These are phyloP conservation scores for Tympanuchus pallidicinctus DNA, from an alignment of 2,113 vertebrate species.

Conservation along the genomic window DNA sequence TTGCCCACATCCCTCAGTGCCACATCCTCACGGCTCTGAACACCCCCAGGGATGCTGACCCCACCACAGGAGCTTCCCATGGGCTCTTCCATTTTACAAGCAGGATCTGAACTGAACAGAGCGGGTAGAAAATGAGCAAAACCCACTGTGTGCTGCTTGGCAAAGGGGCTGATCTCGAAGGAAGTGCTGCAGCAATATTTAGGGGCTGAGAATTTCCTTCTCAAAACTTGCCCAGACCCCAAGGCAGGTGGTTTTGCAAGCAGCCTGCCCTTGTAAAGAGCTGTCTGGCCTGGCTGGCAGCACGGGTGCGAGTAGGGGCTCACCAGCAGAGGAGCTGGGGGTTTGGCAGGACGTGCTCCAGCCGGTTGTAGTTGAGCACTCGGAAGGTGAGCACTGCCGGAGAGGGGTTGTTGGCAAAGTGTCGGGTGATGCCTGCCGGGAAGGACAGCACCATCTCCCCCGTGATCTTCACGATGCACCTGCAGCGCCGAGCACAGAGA, in stretches of 20 bases:
- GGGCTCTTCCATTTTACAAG: background rate
- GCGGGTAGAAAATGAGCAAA: background rate
- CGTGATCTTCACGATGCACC: slow-evolving; percentile 96
- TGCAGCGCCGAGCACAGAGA: slow-evolving; percentile 35
- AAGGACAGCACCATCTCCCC: slow-evolving; percentile 98
- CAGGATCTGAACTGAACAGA: background rate
- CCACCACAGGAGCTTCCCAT: too few species aligned
- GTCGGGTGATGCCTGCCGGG: slow-evolving; percentile 95
- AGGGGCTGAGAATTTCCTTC: background rate
- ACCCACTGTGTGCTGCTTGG: background rate
- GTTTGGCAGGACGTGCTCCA: slow-evolving; percentile 97
- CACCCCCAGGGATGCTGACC: too few species aligned
- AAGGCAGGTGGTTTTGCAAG: fast-evolving
- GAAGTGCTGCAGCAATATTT: fast-evolving
- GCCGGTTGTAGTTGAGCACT: slow-evolving; percentile 90
- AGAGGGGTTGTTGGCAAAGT: slow-evolving; percentile 92
- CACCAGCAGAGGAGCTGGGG: slow-evolving; percentile 98
- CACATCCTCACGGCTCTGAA: too few species aligned
- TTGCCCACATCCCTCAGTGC: too few species aligned
- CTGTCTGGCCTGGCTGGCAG: fast-evolving
- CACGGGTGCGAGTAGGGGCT: background rate
- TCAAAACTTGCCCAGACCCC: fast-evolving
- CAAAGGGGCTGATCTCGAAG: background rate
- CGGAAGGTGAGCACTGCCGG: slow-evolving; percentile 92
- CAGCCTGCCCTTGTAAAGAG: too few species aligned